Evolutionary conservation across 2,797 vertebrate species (phyloP).

Genomic region (Euphonia xanthogaster): DNA sequence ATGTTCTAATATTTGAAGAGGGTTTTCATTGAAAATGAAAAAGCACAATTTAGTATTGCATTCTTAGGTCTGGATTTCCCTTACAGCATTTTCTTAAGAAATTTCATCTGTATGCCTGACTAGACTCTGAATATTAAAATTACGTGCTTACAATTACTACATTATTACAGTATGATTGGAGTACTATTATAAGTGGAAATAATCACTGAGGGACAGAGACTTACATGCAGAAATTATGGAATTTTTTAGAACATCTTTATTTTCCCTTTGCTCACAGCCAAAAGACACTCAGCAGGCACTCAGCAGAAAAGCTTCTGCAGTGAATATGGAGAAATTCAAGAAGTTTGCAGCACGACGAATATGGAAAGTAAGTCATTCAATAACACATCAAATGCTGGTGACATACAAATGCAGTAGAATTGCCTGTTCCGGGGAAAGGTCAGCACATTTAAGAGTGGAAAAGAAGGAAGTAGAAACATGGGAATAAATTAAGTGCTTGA

Average conservation of each 20-base stretch:
- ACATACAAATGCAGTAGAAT: not conserved
- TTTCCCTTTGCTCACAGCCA: conserved; percentile 79
- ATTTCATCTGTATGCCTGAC: not conserved
- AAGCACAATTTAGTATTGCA: not conserved
- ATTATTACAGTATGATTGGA: not conserved
- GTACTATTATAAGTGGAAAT: not conserved
- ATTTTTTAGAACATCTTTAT: conserved; percentile 10
- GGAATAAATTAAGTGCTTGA: not conserved
- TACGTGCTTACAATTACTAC: not conserved
- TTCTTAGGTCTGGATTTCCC: not conserved
- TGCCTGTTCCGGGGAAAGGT: not conserved
- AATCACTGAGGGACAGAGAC: not conserved
- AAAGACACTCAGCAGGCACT: conserved; percentile 95
- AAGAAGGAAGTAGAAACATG: not conserved
- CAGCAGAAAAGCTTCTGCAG: conserved; percentile 95
- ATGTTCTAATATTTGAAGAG: not conserved
- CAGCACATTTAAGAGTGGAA: not conserved
- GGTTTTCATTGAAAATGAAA: not conserved
- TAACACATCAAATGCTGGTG: not conserved
- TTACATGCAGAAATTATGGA: not conserved
- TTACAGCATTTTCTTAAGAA: not conserved
- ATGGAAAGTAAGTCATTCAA: conserved; percentile 89
- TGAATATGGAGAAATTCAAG: conserved; percentile 99
- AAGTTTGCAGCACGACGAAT: conserved; percentile 96
- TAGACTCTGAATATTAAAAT: not conserved